Percentiles rank a stretch among this genome's conserved stretches.
These are phyloP conservation scores for Pachypeltis micranthus DNA, from an alignment of 1,140 invertebrate species.

Conservation along the genomic window DNA sequence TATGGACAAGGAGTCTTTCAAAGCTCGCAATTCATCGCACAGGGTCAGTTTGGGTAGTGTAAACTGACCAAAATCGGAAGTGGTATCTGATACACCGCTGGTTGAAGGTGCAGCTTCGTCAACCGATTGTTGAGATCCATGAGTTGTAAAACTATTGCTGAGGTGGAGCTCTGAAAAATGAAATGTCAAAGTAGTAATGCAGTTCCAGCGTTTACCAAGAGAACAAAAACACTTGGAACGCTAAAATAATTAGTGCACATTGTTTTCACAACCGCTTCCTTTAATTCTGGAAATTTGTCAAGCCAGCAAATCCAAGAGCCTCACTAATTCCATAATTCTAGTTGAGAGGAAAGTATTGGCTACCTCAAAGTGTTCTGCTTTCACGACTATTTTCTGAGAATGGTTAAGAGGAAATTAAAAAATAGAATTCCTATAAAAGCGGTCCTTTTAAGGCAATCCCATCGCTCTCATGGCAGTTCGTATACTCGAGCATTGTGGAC, in stretches of 20 bases:
- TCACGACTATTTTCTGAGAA: too few relatives aligned
- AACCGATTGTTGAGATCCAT: neutral
- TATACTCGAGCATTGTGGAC: too few relatives aligned
- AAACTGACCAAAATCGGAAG: neutral
- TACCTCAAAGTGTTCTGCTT: too few relatives aligned
- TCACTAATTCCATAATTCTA: too few relatives aligned
- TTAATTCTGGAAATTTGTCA: too few relatives aligned
- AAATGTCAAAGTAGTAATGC: neutral
- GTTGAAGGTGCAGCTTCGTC: neutral
- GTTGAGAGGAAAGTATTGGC: too few relatives aligned
- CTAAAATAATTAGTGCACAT: neutral
- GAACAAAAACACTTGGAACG: neutral
- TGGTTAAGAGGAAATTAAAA: too few relatives aligned
- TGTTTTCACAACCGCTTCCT: too few relatives aligned
- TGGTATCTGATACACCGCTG: neutral
- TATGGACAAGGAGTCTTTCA: neutral
- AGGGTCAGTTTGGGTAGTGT: neutral
- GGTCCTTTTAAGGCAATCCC: too few relatives aligned
- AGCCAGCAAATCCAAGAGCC: too few relatives aligned
- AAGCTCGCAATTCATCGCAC: neutral
- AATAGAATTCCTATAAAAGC: too few relatives aligned
- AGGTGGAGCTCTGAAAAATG: neutral
- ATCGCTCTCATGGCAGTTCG: too few relatives aligned
- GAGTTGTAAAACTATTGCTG: neutral
- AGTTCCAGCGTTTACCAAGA: neutral